A percentile compares a stretch with the other conserved stretches of the same genome.
Conservation (phyloP, 2,888 invertebrate genomes). For the Portevinia maculata region DNA sequence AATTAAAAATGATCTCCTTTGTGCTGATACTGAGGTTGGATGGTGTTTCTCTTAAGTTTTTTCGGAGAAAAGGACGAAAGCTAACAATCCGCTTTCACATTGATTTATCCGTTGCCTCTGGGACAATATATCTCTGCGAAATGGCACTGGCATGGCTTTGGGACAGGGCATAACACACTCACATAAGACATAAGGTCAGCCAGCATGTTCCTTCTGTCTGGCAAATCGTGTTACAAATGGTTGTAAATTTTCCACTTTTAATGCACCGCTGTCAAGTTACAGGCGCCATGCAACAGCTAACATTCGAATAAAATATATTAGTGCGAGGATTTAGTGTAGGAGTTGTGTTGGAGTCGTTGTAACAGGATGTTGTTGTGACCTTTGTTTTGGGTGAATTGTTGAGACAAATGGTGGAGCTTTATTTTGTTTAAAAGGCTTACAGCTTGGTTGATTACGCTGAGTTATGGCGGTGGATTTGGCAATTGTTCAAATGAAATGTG, state of each 20-base stretch:
- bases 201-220: constrained; percentile 53
- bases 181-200: constrained; percentile 46
- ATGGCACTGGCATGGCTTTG: constrained; percentile 28
- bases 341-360: constrained; percentile 34
- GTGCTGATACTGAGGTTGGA: constrained; percentile 1
- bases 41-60: constrained; percentile 16
- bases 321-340: constrained; percentile 57
- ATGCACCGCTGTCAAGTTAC: constrained; percentile 71
- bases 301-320: constrained; percentile 73
- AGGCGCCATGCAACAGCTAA: constrained; percentile 74
- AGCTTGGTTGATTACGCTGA: no score
- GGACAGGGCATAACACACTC: constrained; percentile 25
- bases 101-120: constrained; percentile 67
- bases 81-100: constrained; percentile 65
- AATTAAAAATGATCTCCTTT: constrained; percentile 72
- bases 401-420: constrained; percentile 3
- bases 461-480: no score
- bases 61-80: constrained; percentile 1
- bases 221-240: constrained; percentile 66
- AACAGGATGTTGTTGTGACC: constrained; percentile 61
- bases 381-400: constrained; percentile 41
- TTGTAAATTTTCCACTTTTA: constrained; percentile 69
- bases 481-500: no score
- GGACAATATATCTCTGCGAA: constrained; percentile 65
- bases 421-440: constrained; percentile 26